These are phyloP conservation scores for Steatornis caripensis DNA, from an alignment of 2,113 vertebrate genomes.

Conservation along the genomic window DNA sequence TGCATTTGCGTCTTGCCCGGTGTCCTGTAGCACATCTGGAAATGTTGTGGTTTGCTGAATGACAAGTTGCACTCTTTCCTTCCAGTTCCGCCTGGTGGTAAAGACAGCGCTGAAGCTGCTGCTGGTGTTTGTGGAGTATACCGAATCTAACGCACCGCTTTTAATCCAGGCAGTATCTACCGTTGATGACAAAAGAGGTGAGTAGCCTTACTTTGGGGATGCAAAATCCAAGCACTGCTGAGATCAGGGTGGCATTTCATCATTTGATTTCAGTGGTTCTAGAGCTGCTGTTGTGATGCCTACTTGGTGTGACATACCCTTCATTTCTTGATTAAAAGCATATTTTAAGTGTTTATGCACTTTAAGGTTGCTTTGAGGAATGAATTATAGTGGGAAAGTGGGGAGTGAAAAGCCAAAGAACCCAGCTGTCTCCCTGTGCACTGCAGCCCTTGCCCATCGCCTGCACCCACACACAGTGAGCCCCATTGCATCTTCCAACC, in stretches of 20 bases:
- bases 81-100: slow-evolving; percentile 93
- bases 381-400: not conserved
- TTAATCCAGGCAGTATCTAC: slow-evolving; percentile 82
- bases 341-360: not conserved
- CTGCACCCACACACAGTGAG: not conserved
- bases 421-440: rapidly evolving
- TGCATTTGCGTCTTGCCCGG: not conserved
- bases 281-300: not conserved
- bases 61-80: not conserved
- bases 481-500: not conserved
- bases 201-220: not conserved
- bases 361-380: not conserved
- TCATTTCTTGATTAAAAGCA: not conserved
- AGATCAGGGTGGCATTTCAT: not conserved
- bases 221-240: not conserved
- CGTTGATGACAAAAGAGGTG: slow-evolving; percentile 85
- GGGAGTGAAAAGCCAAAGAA: not conserved
- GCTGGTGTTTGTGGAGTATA: slow-evolving; percentile 96
- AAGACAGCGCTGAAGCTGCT: slow-evolving; percentile 94
- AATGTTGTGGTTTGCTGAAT: not conserved
- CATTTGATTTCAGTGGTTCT: not conserved
- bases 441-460: not conserved
- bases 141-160: slow-evolving; percentile 82
- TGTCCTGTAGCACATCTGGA: not conserved
- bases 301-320: not conserved